These are phyloP conservation scores for Phoeniculus purpureus DNA, from an alignment of 2,797 vertebrate genomes.

Conservation along the genomic window DNA sequence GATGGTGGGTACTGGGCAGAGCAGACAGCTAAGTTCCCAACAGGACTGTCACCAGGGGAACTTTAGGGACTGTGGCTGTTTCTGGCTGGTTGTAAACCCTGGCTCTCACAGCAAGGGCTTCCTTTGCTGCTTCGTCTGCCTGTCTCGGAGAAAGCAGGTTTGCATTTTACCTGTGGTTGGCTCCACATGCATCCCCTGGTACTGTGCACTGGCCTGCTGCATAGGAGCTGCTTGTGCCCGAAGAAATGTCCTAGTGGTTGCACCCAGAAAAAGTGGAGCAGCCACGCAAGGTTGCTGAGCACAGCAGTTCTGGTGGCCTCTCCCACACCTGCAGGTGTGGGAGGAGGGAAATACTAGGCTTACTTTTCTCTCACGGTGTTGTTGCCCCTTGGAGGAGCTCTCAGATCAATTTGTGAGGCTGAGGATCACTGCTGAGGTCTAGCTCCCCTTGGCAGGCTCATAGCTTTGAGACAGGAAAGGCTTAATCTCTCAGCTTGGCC, in stretches of 20 bases:
- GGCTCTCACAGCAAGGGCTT: constrained; percentile 60
- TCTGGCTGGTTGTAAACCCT: constrained; percentile 40
- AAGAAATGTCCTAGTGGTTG: background rate
- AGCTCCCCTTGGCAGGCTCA: background rate
- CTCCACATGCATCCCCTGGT: constrained; percentile 62
- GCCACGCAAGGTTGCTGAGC: background rate
- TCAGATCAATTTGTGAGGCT: background rate
- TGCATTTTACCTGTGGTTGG: constrained; percentile 33
- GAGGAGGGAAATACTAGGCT: background rate
- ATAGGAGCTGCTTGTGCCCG: constrained; percentile 42
- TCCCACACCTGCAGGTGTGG: background rate
- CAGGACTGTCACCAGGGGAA: constrained; percentile 61
- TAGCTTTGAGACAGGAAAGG: background rate
- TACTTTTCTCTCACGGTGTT: fast-evolving
- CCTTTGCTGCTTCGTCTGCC: constrained; percentile 47
- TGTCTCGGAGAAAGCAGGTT: constrained; percentile 45
- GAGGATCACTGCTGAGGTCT: background rate
- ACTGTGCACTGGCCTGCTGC: background rate
- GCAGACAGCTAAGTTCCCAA: constrained; percentile 33
- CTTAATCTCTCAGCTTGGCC: background rate
- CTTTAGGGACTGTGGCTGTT: constrained; percentile 24
- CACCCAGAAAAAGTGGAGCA: constrained; percentile 7
- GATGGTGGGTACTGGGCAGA: background rate
- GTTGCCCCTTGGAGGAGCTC: constrained; percentile 23
- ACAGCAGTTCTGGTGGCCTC: background rate